Base-by-base conservation (phyloP, 2,888 invertebrate genomes). In the Colostygia pectinataria region DNA sequence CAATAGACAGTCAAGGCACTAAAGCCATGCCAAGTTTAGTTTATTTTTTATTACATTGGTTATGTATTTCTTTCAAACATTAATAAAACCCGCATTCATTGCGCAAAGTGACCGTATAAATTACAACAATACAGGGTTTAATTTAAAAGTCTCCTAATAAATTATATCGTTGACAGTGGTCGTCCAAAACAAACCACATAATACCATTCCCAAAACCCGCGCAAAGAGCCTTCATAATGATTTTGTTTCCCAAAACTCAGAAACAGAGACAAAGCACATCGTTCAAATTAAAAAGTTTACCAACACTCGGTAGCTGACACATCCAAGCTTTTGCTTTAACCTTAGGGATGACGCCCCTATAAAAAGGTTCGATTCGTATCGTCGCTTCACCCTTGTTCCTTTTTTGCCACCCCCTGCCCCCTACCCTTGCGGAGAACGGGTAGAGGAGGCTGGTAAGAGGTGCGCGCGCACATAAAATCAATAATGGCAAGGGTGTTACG, bases 401-500 rank as follows among this genome's bases (percentile, higher is more conserved):
- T 79, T 77, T 77, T 70, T 66, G 55, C 74, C 40, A 41, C 76
- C 68, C 73, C 65, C 46, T 41, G 50, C 40, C 39, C 71, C 62
- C 62, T 43, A 63, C 64, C 45, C 55, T 24, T 28, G 15, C 38
- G 50, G 50, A 44, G 59, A 63, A 62, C 67, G 72, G 61, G 48
- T 45, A 27, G 56, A 39, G 57, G 43, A 14, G 31, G 36, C 25
- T 67, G 65, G 59, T 48, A 50, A 60, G 67, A 55, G 50, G 68
- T 87, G 89, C 89, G 89, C 89, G 89, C 89, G 88, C 89, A 88
- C 57, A 76, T 69, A 85, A 87, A 87, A 90, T 90, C 89, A 83
- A 90, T 89, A 89, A 82, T 77, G 72, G 74, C 61, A 68, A 75
- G 44, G 56, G 61, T 74, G 85, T 75, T 83, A 88, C 87, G 87